Base-by-base conservation (phyloP, 2,797 vertebrate species). In the Microcaecilia unicolor region DNA sequence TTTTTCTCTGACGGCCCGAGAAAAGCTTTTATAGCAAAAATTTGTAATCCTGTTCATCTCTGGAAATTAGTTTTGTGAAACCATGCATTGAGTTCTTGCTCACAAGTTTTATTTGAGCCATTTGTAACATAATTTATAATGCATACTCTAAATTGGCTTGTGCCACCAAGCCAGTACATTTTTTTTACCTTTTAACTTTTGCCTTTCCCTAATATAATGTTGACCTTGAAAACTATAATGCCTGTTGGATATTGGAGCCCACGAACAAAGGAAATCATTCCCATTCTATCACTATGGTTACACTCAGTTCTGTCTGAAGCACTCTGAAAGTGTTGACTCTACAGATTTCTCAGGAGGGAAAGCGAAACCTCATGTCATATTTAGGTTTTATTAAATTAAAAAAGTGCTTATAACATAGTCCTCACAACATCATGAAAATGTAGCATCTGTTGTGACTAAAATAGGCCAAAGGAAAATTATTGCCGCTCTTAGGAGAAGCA, bases 201-300 rank as follows among this genome's bases (percentile, higher is more conserved):
- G 69, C 78, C 64, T 73, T 57, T 67, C 70, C 50, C 56, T 74
- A 78, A 78, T 78, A 64, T 74, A 76, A 80, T 72, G 80, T 74
- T 85, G 81, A 85, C 81, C 82, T 84, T 82, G 81, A 79, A 83
- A 83, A 70, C 2, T 2, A 55, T 76, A 77, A 53, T 72, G 67
- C 78, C 73, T 77, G 70, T 73, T 77, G 68, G 72, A 79, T 76
- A 80, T 66, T 74, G 66, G 71, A 84, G 71, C 66, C 48, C 74
- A 66, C 37, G 74, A 85, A 83, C 77, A 85, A 84, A 83, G 70
- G 66, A 76, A 77, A 74, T 82, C 41, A 80, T 82, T 84, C 85
- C 66, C 58, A 79, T 84, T 80, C 73, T 64, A 85, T 86, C 79
- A 79, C 83, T 85, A 86, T 86, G 82, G 82, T 81, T 84, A 85